Base-by-base conservation (phyloP, 2,888 invertebrate genomes). In the Drosophila infuscata region DNA sequence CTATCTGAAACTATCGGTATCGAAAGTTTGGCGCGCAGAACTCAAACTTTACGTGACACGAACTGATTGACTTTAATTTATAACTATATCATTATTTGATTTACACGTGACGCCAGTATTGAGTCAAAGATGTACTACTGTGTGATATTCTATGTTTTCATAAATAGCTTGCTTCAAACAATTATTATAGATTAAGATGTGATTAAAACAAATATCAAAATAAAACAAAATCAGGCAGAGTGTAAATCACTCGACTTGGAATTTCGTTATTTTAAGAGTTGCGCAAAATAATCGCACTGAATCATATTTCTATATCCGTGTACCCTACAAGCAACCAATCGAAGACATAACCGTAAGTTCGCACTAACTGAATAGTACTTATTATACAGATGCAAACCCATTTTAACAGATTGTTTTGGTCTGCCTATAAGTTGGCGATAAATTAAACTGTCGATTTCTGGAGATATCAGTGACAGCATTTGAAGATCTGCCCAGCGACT, bases 341-440 rank as follows among this genome's bases (percentile, higher is more conserved):
- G 25, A 85, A 64, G 58, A 80, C 1, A 15, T 86, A 7, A 52
- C 41, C 3, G 82, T 83, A 52, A 79, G 82, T 79, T n/a, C 4
- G 0, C 15, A 15, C 5, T 17, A 29, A 3, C 8, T 25, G 11
- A 6, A 6, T 7, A 8, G 5, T 25, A 15, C 12, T 46, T 15
- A 6, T 82, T 25, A 25, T 25, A 25, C 25, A 25, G 25, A 25
- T 25, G 3, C 25, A 25, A 25, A 25, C 25, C 25, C 25, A 25
- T 25, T 25, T 25, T 25, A 25, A 25, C 25, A 25, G 25, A 25
- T 25, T 25, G 25, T 25, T 25, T 25, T 3, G 25, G 25, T 3
- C 25, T 25, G 25, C 25, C 25, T 25, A 25, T 25, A 2, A 25
- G 25, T 25, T 25, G 25, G 25, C 25, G 0, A 20, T 79, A 0